Evolutionary conservation across 1,140 invertebrate genomes (phyloP).

Genomic region (Procambarus clarkii): DNA sequence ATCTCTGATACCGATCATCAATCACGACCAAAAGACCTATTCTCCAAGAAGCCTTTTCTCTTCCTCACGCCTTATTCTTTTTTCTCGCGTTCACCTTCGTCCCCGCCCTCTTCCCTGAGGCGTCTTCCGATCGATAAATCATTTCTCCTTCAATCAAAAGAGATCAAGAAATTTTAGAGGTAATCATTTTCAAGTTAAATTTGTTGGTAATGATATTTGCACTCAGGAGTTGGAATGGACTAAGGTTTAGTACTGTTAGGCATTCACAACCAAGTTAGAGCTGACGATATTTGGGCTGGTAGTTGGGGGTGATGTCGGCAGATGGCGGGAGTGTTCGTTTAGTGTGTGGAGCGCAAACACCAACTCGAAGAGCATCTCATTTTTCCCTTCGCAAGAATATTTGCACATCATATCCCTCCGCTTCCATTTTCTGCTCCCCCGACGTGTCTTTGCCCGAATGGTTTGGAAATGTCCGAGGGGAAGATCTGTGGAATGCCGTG

Average conservation of each 20-base stretch:
- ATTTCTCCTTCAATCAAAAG: background rate
- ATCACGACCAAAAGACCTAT: background rate
- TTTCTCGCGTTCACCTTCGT: background rate
- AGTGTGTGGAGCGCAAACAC: slow-evolving; percentile 7
- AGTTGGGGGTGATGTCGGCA: slow-evolving; percentile 15
- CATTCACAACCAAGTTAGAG: background rate
- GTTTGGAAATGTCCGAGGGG: slow-evolving; percentile 6
- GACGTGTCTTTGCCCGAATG: background rate
- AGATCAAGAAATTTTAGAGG: no score
- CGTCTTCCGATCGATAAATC: background rate
- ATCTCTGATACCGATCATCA: slow-evolving; percentile 9
- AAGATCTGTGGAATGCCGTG: slow-evolving; percentile 34
- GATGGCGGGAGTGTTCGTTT: slow-evolving; percentile 28
- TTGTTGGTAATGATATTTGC: no score
- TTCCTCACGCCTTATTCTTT: background rate
- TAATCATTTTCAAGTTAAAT: no score
- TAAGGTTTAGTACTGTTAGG: background rate
- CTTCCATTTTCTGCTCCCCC: background rate
- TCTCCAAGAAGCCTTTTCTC: background rate
- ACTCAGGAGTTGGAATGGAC: no score
- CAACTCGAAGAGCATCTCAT: background rate
- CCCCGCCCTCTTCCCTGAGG: background rate
- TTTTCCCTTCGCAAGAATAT: background rate
- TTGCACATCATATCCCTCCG: background rate
- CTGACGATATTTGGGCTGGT: slow-evolving; percentile 5